Percentiles rank a stretch among this genome's conserved stretches.
Conservation (phyloP, 1,140 invertebrate genomes). For the Lepidurus arcticus region DNA sequence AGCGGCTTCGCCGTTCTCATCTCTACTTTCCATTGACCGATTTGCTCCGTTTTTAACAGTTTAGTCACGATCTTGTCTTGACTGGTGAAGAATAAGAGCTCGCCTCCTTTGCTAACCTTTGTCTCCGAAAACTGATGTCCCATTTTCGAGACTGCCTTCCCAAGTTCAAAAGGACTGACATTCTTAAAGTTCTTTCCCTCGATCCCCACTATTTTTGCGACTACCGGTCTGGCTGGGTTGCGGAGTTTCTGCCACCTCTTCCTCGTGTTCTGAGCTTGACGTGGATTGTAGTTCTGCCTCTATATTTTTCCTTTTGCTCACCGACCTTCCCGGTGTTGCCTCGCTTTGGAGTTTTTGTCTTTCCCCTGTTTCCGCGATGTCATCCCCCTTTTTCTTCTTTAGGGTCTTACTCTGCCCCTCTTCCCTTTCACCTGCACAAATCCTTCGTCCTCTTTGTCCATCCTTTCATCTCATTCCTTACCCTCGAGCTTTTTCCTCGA, state of each 20-base stretch:
- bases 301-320: background rate
- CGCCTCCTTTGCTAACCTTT: background rate
- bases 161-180: background rate
- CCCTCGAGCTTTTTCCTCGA: background rate
- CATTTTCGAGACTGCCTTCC: background rate
- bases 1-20: background rate
- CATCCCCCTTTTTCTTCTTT: background rate
- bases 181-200: background rate
- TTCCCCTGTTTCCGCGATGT: background rate
- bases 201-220: background rate
- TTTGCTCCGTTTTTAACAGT: background rate
- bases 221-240: background rate
- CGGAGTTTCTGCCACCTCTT: background rate
- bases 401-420: background rate
- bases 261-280: background rate
- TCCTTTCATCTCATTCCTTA: background rate
- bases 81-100: background rate
- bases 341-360: background rate
- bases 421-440: background rate
- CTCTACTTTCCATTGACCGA: background rate
- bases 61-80: background rate
- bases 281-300: background rate
- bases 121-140: background rate
- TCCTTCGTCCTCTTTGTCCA: background rate
- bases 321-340: background rate